These are phyloP conservation scores for Drosophila paracracens DNA, from an alignment of 2,888 invertebrate species.

Conservation along the genomic window DNA sequence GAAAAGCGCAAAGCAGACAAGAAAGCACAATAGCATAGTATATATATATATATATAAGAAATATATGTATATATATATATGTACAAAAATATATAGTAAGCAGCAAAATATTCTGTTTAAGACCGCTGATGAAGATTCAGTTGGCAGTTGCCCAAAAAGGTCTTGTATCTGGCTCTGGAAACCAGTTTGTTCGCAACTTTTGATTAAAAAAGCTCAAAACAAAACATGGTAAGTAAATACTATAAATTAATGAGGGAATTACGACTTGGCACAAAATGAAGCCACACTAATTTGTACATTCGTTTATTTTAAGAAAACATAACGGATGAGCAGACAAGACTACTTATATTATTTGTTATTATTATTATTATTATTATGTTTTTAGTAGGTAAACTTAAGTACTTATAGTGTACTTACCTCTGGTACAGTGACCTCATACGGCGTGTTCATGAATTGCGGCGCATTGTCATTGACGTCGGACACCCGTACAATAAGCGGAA, in stretches of 20 bases:
- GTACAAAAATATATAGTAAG: neutral
- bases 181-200: slow-evolving; percentile 8
- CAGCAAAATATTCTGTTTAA: slow-evolving; percentile 4
- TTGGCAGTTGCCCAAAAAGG: slow-evolving; percentile 14
- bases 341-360: neutral
- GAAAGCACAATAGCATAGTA: neutral
- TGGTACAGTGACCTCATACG: slow-evolving; percentile 93
- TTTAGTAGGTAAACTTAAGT: slow-evolving; percentile 2
- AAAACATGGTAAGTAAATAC: neutral
- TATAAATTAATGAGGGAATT: slow-evolving; percentile 3
- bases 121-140: slow-evolving; percentile 12
- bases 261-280: slow-evolving; percentile 1
- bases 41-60: neutral
- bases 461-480: slow-evolving; percentile 96
- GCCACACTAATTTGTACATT: neutral
- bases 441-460: slow-evolving; percentile 92
- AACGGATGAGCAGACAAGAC: neutral
- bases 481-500: slow-evolving; percentile 95
- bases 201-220: slow-evolving; percentile 1
- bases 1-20: slow-evolving; percentile 1
- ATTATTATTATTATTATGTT: neutral
- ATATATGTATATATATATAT: neutral
- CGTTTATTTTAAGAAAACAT: neutral
- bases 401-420: slow-evolving; percentile 89
- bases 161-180: slow-evolving; percentile 3